A percentile compares a stretch with the other conserved stretches of the same genome.
These are phyloP conservation scores for Limnephilus lunatus DNA, from an alignment of 2,888 invertebrate species.

Conservation along the genomic window DNA sequence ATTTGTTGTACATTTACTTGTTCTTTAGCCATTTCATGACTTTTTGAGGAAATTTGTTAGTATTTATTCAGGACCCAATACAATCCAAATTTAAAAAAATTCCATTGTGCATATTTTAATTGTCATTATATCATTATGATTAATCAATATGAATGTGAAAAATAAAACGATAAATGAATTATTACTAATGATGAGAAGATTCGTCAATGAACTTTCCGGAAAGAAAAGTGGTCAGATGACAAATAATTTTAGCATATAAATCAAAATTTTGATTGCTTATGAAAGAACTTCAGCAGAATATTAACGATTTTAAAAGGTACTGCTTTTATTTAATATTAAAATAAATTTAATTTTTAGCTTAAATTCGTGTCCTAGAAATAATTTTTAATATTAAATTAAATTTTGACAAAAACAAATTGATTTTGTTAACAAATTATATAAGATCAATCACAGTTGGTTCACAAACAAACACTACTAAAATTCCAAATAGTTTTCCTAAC, in stretches of 20 bases:
- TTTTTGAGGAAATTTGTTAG: not conserved
- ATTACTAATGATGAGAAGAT: not conserved
- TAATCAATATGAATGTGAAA: not conserved
- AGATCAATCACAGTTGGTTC: constrained; percentile 63
- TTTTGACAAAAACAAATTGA: constrained; percentile 50
- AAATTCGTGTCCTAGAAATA: constrained; percentile 40
- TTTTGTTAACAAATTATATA: constrained; percentile 53
- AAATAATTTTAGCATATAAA: not conserved
- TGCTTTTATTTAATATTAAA: not conserved
- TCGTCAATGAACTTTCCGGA: not conserved
- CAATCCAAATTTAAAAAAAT: not conserved
- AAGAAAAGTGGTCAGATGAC: not conserved
- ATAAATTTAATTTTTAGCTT: not conserved
- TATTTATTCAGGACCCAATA: not conserved
- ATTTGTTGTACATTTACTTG: not conserved
- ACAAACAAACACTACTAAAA: constrained; percentile 56
- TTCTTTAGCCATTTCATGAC: not conserved
- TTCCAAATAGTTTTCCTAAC: constrained; percentile 27
- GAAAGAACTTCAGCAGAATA: not conserved
- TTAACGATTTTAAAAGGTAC: not conserved
- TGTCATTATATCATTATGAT: not conserved
- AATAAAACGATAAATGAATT: not conserved
- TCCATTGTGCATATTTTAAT: not conserved
- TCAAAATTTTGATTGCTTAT: not conserved
- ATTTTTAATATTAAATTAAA: constrained; percentile 43